Base-by-base conservation (phyloP, 1,140 invertebrate genomes). In the Caenorhabditis latens region DNA sequence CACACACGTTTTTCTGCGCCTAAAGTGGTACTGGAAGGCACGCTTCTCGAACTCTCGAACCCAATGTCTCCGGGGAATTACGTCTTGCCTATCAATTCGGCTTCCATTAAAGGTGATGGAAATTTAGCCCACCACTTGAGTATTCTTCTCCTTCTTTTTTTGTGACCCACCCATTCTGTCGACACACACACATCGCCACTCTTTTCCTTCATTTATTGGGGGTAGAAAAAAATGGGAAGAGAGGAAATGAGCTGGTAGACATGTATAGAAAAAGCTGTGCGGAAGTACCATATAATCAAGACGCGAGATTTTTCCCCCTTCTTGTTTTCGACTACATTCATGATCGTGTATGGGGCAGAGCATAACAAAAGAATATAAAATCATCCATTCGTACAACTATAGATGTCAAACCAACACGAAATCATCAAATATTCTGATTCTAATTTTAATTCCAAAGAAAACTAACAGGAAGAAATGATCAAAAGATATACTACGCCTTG, bases 101-200 rank as follows among this genome's bases (percentile, higher is more conserved):
- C n/a, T 13, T 46, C 71, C 71, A 79, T 79, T 79, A 79, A 79
- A 79, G 71, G 71, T 79, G 71, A 79, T 79, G 71, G 53, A 79
- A 79, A 79, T 79, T 79, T 79, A 79, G 71, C 46, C 71, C 32
- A 32, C 32, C 32, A 32, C 32, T 32, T 32, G 32, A 32, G 32
- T 8, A 14, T 48, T 75, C 4, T 75, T n/a, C n/a, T 11, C 21
- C 16, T n/a, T 32, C 16, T 43, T 71, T 79, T 48, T 79, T 50
- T 79, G 46, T 46, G 24, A n/a, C 46, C 43, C 13, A 79, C 14
- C 2, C 65, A 7, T 19, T 14, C 55, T 58, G 19, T 19, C 42
- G n/a, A n/a, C 43, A 65, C 32, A 32, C 61, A 65, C 61, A 8
- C 61, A 65, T 65, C 32, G 42, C 65, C 43, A 16, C 42, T 71